Conservation (phyloP, 2,888 invertebrate genomes). For the Glyphotaelius pellucidus region DNA sequence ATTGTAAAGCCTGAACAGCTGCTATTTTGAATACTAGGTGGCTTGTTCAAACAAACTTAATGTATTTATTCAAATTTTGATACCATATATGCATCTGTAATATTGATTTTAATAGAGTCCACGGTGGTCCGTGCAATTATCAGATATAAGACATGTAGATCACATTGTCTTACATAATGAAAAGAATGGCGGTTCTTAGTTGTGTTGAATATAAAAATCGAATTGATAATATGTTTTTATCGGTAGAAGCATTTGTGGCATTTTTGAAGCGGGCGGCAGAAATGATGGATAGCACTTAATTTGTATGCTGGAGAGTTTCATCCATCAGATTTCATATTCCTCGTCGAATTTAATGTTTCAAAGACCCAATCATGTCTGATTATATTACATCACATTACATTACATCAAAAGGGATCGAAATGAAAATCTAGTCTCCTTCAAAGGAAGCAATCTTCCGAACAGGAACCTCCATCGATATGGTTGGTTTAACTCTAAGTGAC, state of each 20-base stretch:
- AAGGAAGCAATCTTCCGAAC: too few species aligned
- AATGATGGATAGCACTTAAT: background rate
- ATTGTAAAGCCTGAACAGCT: background rate
- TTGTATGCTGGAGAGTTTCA: background rate
- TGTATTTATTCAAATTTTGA: background rate
- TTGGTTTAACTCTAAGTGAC: too few species aligned
- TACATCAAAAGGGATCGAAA: too few species aligned
- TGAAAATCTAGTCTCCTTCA: too few species aligned
- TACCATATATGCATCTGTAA: background rate
- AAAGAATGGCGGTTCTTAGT: background rate
- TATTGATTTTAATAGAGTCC: background rate
- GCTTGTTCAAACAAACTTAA: background rate
- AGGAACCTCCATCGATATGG: too few species aligned
- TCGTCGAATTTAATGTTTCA: too few species aligned
- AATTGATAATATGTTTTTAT: background rate
- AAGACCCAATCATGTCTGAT: too few species aligned
- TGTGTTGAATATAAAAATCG: background rate
- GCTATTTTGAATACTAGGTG: background rate
- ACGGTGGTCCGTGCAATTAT: background rate
- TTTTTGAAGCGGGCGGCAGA: background rate
- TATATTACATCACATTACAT: too few species aligned
- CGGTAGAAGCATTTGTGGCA: background rate
- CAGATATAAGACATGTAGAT: background rate
- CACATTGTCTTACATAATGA: background rate
- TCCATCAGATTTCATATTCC: background rate